Base-by-base conservation (phyloP, 2,888 invertebrate species). In the Marronus borbonicus region DNA sequence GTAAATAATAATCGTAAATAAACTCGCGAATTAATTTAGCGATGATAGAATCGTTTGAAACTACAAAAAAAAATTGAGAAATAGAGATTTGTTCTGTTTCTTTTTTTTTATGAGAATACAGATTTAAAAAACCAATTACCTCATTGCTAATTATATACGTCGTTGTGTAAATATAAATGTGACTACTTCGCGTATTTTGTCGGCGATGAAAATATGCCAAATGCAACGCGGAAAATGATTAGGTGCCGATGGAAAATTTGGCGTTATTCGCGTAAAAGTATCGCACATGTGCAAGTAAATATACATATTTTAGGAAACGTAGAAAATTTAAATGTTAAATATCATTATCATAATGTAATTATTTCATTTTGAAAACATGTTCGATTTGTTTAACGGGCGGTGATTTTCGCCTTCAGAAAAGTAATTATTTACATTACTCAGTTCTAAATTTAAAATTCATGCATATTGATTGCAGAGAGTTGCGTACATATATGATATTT, bases 401-500 rank as follows among this genome's bases (percentile, higher is more conserved):
- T 64, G 24, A 52, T n/a, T 28, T 66, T 24, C 31, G 55, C 52
- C 55, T 55, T n/a, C n/a, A 28, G 60, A 24, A 65, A 44, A 20
- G 65, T n/a, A 74, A 78, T 44, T 79, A 77, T 77, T 77, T 75
- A 76, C 44, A 28, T 60, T 52, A 68, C 31, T 17, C 39, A 31
- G 17, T 60, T 76, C 76, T 74, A 77, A 66, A 76, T 55, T 79
- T 76, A 79, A 65, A 62, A 36, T 49, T 36, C 24, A 52, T 58
- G 60, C 24, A 69, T 74, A 24, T 49, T 12, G 49, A 66, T 66
- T 66, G 44, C 39, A 14, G 20, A 44, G 52, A 52, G 8, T 8
- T n/a, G 52, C 12, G 52, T 52, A 52, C 12, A 52, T 28, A 44
- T 28, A 76, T 50, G 65, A 28, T 20, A 69, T 66, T 66, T 36